These are phyloP conservation scores for Apocrypta bakeri DNA, from an alignment of 1,140 invertebrate species.

Conservation along the genomic window DNA sequence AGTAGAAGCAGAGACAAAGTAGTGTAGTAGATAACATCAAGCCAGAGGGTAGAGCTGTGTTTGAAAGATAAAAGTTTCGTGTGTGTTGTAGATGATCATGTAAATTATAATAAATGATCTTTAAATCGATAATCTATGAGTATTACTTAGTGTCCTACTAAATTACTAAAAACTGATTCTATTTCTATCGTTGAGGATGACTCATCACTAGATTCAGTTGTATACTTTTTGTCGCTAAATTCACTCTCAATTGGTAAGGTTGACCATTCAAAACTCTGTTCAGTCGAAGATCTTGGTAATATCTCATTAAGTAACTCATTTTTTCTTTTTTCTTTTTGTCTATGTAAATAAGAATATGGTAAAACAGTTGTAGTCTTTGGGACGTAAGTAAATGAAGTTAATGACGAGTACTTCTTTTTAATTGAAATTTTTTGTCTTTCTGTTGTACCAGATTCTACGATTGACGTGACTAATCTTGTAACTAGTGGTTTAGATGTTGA, in stretches of 20 bases:
- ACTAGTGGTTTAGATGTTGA: conserved; percentile 64
- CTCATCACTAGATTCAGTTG: conserved; percentile 66
- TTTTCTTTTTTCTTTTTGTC: conserved; percentile 41
- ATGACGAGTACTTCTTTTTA: conserved; percentile 70
- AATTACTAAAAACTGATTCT: conserved; percentile 71
- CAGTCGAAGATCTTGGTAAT: conserved; percentile 57
- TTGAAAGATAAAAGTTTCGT: conserved; percentile 45
- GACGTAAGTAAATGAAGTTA: conserved; percentile 64
- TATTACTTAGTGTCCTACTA: conserved; percentile 57
- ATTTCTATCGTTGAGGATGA: conserved; percentile 73
- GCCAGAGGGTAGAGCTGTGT: conserved; percentile 43
- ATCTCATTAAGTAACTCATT: conserved; percentile 65
- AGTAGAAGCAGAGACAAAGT: conserved; percentile 48
- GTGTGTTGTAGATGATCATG: conserved; percentile 52
- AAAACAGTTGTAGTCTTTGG: conserved; percentile 53
- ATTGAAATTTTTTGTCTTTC: conserved; percentile 73
- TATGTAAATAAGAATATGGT: neutral
- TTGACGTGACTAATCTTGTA: conserved; percentile 72
- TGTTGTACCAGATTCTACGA: conserved; percentile 72
- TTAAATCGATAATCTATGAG: conserved; percentile 32
- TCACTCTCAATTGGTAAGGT: conserved; percentile 70
- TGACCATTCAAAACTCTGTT: conserved; percentile 64
- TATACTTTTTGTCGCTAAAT: conserved; percentile 63
- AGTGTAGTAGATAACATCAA: conserved; percentile 40
- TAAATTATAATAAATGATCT: conserved; percentile 38